Base-by-base conservation (phyloP, 2,113 vertebrate genomes). In the Rhynchopsitta pachyrhyncha region DNA sequence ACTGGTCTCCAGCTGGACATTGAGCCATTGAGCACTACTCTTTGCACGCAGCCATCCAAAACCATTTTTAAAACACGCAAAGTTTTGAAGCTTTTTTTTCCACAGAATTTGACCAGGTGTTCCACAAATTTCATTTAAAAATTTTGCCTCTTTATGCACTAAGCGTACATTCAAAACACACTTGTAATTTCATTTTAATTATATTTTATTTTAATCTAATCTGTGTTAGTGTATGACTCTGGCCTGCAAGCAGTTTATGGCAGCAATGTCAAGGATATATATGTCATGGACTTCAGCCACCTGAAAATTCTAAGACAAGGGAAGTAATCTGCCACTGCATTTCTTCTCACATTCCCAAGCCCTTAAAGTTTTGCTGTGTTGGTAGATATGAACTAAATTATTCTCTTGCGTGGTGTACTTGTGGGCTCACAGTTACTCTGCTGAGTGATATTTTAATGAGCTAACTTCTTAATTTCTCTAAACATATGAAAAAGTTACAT, bases 391-490 rank as follows among this genome's bases (percentile, higher is more conserved):
- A 88, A 46, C 8, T 42, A 63, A 46, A 49, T 42, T 29, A 9
- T 78, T 95, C 84, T 62, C 4, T 12, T 71, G 20, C 3, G 20
- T 73, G 8, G 33, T 94, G 73, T 14, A 90, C 86, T 24, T 70
- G 71, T n/a, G 15, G 52, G 4, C n/a, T 68, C 78, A 53, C 18
- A 47, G 47, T 94, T 85, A 92, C 60, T 93, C 60, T 77, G 73
- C 57, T 88, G 83, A 79, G 18, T 57, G 39, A 64, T 35, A 75
- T 84, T 78, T 92, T 92, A 92, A 84, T 49, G 44, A 97, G 84
- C 33, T 62, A 96, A 86, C n/a, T 60, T 13, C 62, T 94, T 83
- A 92, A 89, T 69, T 81, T 89, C 41, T 76, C 64, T 86, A 82
- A 93, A 73, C 49, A 75, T 39, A 95, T 78, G 47, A 83, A 90